These are phyloP conservation scores for Chrosomus eos DNA, from an alignment of 2,797 vertebrate genomes.

Conservation along the genomic window DNA sequence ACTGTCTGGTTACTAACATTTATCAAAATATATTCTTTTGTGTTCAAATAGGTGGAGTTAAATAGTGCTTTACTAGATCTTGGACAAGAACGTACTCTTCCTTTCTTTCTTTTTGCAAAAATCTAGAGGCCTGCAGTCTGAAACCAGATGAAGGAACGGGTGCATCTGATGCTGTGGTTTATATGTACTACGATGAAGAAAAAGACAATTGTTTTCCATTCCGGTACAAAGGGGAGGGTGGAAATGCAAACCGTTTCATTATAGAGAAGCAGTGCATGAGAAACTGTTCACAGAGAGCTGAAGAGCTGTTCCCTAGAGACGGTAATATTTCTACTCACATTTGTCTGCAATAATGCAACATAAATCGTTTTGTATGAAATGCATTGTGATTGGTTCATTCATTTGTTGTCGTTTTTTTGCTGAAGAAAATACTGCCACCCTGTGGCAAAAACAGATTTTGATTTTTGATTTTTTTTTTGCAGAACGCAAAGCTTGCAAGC, in stretches of 20 bases:
- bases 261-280: constrained; percentile 68
- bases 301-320: constrained; percentile 63
- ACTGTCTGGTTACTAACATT: too few relatives aligned
- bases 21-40: too few relatives aligned
- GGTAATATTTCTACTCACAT: constrained; percentile 63
- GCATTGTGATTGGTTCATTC: not conserved
- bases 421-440: constrained; percentile 36
- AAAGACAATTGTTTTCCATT: constrained; percentile 69
- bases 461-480: constrained; percentile 36
- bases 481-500: constrained; percentile 58
- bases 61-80: not conserved
- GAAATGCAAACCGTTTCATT: constrained; percentile 73
- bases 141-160: constrained; percentile 52
- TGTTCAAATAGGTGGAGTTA: not conserved
- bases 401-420: not conserved
- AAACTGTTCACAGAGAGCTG: constrained; percentile 68
- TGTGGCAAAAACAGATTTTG: constrained; percentile 27
- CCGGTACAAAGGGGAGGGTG: constrained; percentile 68
- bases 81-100: not conserved
- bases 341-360: not conserved
- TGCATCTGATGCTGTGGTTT: not conserved
- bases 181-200: constrained; percentile 56
- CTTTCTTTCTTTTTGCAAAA: constrained; percentile 23
- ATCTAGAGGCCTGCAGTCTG: constrained; percentile 63
- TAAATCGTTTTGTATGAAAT: not conserved